A percentile compares a stretch with the other conserved stretches of the same genome.
Evolutionary conservation across 2,797 vertebrate genomes (phyloP).

Genomic region (Tauraco hartlaubi): DNA sequence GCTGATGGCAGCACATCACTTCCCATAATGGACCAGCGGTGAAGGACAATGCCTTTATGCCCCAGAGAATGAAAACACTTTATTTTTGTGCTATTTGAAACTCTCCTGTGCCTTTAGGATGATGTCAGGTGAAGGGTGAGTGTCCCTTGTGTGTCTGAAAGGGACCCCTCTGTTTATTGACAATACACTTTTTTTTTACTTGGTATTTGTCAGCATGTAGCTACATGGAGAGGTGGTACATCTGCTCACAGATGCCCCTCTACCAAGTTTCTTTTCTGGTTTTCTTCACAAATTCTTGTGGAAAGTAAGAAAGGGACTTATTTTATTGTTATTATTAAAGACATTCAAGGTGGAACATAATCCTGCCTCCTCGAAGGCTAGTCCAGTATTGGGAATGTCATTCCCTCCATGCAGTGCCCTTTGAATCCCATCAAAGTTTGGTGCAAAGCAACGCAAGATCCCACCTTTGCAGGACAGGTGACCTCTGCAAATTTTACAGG

Average conservation of each 20-base stretch:
- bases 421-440: neutral
- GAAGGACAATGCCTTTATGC: neutral
- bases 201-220: neutral
- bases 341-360: fast-evolving
- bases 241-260: neutral
- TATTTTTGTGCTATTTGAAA: neutral
- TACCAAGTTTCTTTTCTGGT: too few relatives aligned
- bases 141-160: neutral
- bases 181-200: neutral
- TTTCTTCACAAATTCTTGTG: neutral
- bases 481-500: neutral
- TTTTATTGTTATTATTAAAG: neutral
- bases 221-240: fast-evolving
- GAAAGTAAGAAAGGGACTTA: neutral
- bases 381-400: neutral
- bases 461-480: neutral
- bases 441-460: neutral
- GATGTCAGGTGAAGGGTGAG: fast-evolving
- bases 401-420: fast-evolving
- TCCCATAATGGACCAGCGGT: neutral
- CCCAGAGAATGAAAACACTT: neutral
- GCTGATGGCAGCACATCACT: neutral
- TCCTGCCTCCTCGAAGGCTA: neutral
- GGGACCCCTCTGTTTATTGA: neutral
- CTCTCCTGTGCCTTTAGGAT: neutral